Percentiles rank a stretch among this genome's conserved stretches.
Conservation (phyloP, 1,140 invertebrate genomes). For the Musca vetustissima region DNA sequence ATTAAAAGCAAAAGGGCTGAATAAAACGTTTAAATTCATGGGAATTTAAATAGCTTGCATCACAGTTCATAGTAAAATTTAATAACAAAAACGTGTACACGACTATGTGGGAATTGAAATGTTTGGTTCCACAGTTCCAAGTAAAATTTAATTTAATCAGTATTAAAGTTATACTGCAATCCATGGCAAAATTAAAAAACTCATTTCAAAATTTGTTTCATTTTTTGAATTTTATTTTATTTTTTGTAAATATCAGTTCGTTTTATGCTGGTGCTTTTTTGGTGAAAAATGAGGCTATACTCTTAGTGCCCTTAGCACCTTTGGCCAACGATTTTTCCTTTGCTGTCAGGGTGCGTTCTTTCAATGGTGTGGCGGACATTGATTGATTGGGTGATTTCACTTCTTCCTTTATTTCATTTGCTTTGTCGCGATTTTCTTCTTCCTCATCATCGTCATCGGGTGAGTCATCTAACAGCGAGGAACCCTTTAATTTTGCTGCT, state of each 20-base stretch:
- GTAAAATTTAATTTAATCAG: too few species aligned
- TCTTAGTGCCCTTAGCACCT: conserved; percentile 72
- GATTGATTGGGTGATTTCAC: conserved; percentile 26
- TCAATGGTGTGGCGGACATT: conserved; percentile 46
- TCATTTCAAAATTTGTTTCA: neutral
- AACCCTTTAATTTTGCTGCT: conserved; percentile 33
- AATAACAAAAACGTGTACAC: too few species aligned
- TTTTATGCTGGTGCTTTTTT: conserved; percentile 42
- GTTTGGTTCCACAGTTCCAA: too few species aligned
- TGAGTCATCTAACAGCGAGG: conserved; percentile 37
- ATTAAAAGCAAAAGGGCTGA: too few species aligned
- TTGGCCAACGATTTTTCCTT: conserved; percentile 75
- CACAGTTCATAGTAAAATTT: too few species aligned
- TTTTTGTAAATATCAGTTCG: neutral
- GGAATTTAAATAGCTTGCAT: too few species aligned
- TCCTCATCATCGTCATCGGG: conserved; percentile 26
- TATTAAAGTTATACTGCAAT: too few species aligned
- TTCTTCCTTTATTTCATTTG: conserved; percentile 26
- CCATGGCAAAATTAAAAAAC: too few species aligned
- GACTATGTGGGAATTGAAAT: too few species aligned
- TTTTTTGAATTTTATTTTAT: neutral
- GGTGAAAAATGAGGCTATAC: conserved; percentile 73
- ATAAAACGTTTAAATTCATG: too few species aligned
- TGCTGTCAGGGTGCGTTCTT: conserved; percentile 58
- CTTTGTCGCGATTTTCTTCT: conserved; percentile 26